Evolutionary conservation across 1,140 invertebrate species (phyloP), one percentile per base, ranked within the genome.

Genomic region (Papilio machaon): DNA sequence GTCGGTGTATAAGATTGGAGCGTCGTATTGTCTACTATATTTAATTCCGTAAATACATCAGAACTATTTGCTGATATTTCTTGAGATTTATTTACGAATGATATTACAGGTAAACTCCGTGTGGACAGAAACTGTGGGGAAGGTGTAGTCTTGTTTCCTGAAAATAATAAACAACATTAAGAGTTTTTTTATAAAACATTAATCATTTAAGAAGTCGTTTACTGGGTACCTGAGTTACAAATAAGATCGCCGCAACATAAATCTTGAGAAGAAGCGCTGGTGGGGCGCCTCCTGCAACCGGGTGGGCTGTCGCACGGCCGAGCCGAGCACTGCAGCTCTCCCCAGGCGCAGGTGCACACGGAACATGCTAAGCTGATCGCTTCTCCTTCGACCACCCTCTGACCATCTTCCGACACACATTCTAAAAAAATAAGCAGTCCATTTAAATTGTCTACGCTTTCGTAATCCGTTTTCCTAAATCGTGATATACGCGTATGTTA

Each of bases 171-270:
- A 82, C 64, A 52, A 79, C 19, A 46, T 38, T 49, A 60, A 38
- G 58, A 23, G 43, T 54, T 58, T 38, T 17, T 35, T 17, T 38
- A 30, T 35, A 60, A 60, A 77, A 13, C 30, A 30, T 1, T 10
- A 38, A 35, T 58, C 11, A 78, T 30, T 30, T 54, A n/a, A 46
- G 78, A 9, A 79, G 35, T 76, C 74, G 77, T 13, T 70, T 73
- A 30, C 23, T 78, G 47, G 80, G 80, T 86, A 92, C 92, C 89
- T 81, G 85, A 75, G 23, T 88, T 82, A 85, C 93, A 94, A 73
- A 92, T 64, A 0, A 94, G 60, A 81, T 93, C 90, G 13, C 91
- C 92, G 49, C 93, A 94, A 70, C 93, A 94, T 23, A 86, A 43
- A 67, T 92, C 90, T 0, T 49, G 73, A 11, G 85, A 81, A 38